Conservation (phyloP, 1,140 invertebrate genomes). For the Chrysopa pallens region DNA sequence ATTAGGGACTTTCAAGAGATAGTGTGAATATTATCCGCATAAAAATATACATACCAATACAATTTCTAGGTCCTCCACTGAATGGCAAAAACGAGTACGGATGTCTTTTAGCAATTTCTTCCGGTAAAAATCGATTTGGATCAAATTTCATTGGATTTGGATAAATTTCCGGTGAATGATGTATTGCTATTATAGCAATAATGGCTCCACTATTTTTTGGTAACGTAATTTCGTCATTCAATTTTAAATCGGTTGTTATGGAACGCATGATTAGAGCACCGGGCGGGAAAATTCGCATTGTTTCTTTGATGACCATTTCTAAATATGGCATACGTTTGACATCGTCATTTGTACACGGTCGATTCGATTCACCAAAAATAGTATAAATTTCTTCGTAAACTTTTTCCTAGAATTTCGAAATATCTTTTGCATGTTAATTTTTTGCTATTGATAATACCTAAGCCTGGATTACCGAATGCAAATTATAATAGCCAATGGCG, state of each 20-base stretch:
- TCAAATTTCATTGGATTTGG: conserved; percentile 35
- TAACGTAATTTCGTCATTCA: conserved; percentile 25
- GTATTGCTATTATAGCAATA: conserved; percentile 26
- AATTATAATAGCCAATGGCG: no score
- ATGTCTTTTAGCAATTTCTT: conserved; percentile 19
- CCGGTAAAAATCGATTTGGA: conserved; percentile 32
- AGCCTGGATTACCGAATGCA: no score
- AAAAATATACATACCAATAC: conserved; percentile 23
- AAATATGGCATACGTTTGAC: conserved; percentile 38
- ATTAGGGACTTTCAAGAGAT: no score
- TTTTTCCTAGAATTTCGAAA: conserved; percentile 21
- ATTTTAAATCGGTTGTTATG: conserved; percentile 45
- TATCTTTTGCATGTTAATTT: no score
- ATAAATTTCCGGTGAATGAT: conserved; percentile 27
- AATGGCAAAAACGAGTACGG: conserved; percentile 29
- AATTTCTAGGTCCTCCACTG: conserved; percentile 27
- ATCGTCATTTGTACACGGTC: conserved; percentile 32
- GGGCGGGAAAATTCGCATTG: conserved; percentile 11
- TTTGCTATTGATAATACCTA: no score
- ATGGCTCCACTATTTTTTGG: conserved; percentile 30
- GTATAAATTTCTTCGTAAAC: conserved; percentile 63
- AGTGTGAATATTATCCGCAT: no score
- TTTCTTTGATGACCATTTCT: conserved; percentile 21
- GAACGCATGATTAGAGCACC: conserved; percentile 63
- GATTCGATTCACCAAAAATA: conserved; percentile 31